phyloP scores from a whole-genome alignment of 1,140 invertebrate genomes.

The Microplitis mediator region DNA sequence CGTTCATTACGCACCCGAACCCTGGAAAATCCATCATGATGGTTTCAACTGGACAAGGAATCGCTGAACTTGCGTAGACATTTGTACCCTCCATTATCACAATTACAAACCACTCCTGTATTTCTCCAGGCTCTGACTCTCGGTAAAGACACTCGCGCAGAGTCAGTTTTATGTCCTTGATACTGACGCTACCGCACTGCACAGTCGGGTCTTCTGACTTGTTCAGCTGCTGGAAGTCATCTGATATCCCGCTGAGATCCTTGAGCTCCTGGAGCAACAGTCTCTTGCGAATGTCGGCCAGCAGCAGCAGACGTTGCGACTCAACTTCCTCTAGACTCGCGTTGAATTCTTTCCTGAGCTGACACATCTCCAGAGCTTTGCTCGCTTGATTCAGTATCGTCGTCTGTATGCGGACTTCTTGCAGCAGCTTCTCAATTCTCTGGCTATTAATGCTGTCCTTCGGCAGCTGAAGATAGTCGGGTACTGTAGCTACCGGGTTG shows the following conservation, averaged over 20 bases:
- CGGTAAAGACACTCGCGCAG: constrained; percentile 28
- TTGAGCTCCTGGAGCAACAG: constrained; percentile 44
- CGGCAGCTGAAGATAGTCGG: background rate
- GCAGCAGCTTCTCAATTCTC: constrained; percentile 41
- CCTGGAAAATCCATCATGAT: constrained; percentile 32
- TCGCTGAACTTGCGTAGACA: constrained; percentile 37
- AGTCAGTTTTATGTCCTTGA: constrained; percentile 38
- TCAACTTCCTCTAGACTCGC: constrained; percentile 52
- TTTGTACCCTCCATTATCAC: constrained; percentile 33
- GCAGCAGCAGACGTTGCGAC: constrained; percentile 55
- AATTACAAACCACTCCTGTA: constrained; percentile 43
- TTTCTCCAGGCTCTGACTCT: constrained; percentile 24
- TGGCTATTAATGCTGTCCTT: constrained; percentile 12
- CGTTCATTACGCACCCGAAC: constrained; percentile 20
- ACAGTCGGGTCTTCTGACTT: constrained; percentile 13
- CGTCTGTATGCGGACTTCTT: constrained; percentile 51
- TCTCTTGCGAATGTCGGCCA: constrained; percentile 49
- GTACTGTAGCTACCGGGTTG: background rate
- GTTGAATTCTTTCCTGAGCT: constrained; percentile 49
- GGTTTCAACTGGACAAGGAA: constrained; percentile 31
- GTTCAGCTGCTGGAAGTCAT: background rate
- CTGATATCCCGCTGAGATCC: constrained; percentile 10
- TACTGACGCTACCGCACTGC: constrained; percentile 30
- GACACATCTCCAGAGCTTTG: constrained; percentile 56
- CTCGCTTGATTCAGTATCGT: constrained; percentile 54